Evolutionary conservation across 2,888 invertebrate species (phyloP).

Genomic region (Resseliella maxima): DNA sequence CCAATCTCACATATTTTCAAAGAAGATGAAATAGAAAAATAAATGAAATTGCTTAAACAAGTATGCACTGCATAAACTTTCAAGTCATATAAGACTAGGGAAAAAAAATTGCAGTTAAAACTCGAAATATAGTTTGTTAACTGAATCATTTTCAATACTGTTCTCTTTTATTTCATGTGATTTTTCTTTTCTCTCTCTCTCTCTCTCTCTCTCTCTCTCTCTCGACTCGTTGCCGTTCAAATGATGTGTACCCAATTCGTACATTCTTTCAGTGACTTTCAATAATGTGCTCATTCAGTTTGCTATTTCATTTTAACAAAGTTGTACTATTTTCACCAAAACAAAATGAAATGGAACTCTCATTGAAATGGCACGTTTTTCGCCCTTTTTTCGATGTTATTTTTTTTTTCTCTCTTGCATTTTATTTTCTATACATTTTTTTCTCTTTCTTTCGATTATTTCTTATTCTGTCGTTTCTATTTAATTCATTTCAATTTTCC

Average conservation of each 20-base stretch:
- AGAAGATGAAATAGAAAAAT: not conserved
- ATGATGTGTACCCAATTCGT: constrained; percentile 11
- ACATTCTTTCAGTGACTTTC: constrained; percentile 31
- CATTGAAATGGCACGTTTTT: constrained; percentile 19
- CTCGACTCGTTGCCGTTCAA: not conserved
- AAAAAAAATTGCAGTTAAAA: not conserved
- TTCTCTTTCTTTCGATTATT: not conserved
- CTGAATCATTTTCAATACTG: not conserved
- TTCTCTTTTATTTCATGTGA: too few species aligned
- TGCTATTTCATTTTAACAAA: constrained; percentile 13
- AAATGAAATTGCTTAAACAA: too few species aligned
- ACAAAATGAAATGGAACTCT: not conserved
- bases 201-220: too few species aligned
- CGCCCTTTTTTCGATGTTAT: not conserved
- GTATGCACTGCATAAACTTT: too few species aligned
- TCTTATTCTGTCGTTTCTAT: too few species aligned
- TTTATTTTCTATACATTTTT: not conserved
- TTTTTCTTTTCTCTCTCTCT: too few species aligned
- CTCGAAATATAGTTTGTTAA: not conserved
- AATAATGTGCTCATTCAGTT: constrained; percentile 30
- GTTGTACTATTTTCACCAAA: constrained; percentile 10
- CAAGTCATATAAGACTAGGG: not conserved
- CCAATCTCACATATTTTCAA: not conserved
- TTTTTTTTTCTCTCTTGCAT: not conserved
- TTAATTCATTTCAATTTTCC: not conserved